phyloP scores from a whole-genome alignment of 2,888 invertebrate species.

The Willowsia nigromaculata region DNA sequence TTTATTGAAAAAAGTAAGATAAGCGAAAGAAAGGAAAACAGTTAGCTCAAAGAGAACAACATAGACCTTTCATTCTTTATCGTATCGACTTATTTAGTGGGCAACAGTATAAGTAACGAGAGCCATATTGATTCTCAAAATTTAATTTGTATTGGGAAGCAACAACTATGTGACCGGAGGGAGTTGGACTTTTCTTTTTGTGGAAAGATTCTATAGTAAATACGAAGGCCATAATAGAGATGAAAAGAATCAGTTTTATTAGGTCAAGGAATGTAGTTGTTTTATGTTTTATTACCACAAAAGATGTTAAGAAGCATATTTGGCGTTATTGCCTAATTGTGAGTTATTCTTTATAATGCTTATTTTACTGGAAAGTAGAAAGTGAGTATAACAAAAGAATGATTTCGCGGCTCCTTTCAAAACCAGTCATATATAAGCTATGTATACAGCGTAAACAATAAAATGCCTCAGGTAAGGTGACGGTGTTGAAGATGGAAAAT shows the following conservation, averaged over 20 bases:
- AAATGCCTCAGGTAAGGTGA: conserved; percentile 21
- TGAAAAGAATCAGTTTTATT: background rate
- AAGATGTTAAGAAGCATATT: background rate
- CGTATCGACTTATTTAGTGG: background rate
- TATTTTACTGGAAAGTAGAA: too few relatives aligned
- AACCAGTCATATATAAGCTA: too few relatives aligned
- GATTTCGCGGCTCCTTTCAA: too few relatives aligned
- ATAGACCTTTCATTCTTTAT: background rate
- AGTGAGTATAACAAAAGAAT: too few relatives aligned
- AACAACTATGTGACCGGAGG: background rate
- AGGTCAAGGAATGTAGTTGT: background rate
- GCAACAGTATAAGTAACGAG: background rate
- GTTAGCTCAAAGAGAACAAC: background rate
- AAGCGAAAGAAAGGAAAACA: background rate
- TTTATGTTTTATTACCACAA: background rate
- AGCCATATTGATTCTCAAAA: background rate
- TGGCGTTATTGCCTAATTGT: too few relatives aligned
- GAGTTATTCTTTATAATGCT: too few relatives aligned
- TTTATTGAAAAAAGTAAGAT: background rate
- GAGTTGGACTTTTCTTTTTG: too few relatives aligned
- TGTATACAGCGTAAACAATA: background rate
- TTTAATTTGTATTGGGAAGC: conserved; percentile 12
- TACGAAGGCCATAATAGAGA: background rate
- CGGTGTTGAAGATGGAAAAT: background rate
- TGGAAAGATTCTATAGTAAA: background rate